These are phyloP conservation scores for Caenorhabditis imperialis DNA, from an alignment of 2,888 invertebrate species.

Conservation along the genomic window DNA sequence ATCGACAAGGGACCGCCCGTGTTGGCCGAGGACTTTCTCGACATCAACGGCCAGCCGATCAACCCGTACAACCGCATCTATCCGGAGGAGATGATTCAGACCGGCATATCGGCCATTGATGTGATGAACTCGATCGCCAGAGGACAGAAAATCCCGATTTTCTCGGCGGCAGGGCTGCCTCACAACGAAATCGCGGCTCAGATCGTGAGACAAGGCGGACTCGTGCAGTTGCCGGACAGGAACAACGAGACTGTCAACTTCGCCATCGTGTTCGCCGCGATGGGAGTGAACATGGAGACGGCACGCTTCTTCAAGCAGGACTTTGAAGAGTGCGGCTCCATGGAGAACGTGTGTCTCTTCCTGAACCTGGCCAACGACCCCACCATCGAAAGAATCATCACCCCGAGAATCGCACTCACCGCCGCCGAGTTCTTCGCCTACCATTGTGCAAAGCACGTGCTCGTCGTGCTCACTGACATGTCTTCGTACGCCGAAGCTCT, in stretches of 20 bases:
- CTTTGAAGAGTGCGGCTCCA: conserved; percentile 85
- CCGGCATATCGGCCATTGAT: conserved; percentile 97
- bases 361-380: conserved; percentile 99
- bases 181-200: conserved; percentile 87
- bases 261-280: conserved; percentile 99
- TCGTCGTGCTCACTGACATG: conserved; percentile 99
- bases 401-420: conserved; percentile 95
- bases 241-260: conserved; percentile 86
- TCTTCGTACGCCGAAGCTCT: conserved; percentile 98
- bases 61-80: conserved; percentile 99
- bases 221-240: conserved; percentile 80
- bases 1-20: conserved; percentile 96
- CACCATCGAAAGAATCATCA: conserved; percentile 99
- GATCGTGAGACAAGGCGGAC: conserved; percentile 90
- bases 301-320: conserved; percentile 99
- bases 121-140: conserved; percentile 99
- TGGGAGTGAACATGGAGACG: conserved; percentile 90
- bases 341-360: conserved; percentile 99
- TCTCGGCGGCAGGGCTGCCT: conserved; percentile 98
- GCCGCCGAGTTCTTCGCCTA: conserved; percentile 99
- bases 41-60: conserved; percentile 97
- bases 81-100: conserved; percentile 99
- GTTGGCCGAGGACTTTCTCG: conserved; percentile 95
- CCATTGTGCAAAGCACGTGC: conserved; percentile 98
- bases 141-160: conserved; percentile 98